Evolutionary conservation across 1,140 invertebrate species (phyloP).

Genomic region (Drosophila tani): DNA sequence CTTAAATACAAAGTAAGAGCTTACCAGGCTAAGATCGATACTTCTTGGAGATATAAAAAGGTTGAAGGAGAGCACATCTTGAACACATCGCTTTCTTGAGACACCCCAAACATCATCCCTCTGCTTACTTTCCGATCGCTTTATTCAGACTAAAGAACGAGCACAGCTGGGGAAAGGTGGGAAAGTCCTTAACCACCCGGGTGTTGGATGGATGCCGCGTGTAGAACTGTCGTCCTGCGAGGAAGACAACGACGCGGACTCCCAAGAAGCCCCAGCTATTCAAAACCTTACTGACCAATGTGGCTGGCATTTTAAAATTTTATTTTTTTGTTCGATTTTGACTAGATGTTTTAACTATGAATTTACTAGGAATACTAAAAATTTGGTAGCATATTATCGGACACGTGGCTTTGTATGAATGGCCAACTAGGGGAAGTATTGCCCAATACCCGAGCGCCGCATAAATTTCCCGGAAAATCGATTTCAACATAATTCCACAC

Average conservation of each 20-base stretch:
- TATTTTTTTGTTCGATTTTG: not conserved
- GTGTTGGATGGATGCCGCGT: slow-evolving; percentile 17
- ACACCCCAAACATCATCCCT: not conserved
- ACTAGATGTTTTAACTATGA: too few species aligned
- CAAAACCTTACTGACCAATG: not conserved
- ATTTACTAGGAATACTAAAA: not conserved
- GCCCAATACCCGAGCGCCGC: slow-evolving; percentile 16
- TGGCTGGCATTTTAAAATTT: not conserved
- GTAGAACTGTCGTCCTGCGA: slow-evolving; percentile 2
- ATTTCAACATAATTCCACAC: slow-evolving; percentile 68
- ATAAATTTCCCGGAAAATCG: slow-evolving; percentile 47
- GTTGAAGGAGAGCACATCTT: too few species aligned
- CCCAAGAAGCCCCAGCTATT: slow-evolving; percentile 21
- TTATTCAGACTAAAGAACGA: not conserved
- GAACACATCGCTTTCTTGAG: too few species aligned
- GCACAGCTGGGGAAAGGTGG: not conserved
- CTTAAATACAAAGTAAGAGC: not conserved
- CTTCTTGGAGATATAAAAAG: too few species aligned
- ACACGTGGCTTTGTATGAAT: slow-evolving; percentile 10
- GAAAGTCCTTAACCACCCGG: slow-evolving; percentile 17
- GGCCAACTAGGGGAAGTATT: slow-evolving; percentile 20
- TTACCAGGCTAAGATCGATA: not conserved
- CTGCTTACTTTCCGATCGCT: not conserved
- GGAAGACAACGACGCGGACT: not conserved
- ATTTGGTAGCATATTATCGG: not conserved